Percentiles rank a stretch among this genome's conserved stretches.
phyloP scores from a whole-genome alignment of 1,140 invertebrate species.

The Bombus superbus region DNA sequence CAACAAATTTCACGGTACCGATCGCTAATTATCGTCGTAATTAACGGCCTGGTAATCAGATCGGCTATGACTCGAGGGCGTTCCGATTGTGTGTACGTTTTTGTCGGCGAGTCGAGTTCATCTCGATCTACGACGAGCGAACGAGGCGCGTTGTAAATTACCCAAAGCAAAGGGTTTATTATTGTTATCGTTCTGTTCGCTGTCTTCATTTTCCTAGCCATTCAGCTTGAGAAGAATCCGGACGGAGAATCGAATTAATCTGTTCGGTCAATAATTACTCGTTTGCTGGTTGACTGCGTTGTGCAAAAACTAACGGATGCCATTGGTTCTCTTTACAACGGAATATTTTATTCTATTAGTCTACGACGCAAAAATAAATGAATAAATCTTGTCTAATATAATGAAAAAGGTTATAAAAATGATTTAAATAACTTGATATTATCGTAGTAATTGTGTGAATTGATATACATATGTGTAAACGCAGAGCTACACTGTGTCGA shows the following conservation, averaged over 20 bases:
- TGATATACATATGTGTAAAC: too few relatives aligned
- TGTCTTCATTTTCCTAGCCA: not conserved
- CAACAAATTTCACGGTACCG: conserved; percentile 13
- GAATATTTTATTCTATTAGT: not conserved
- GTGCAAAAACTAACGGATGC: rapidly evolving
- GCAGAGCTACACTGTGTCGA: too few relatives aligned
- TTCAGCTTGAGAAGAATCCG: not conserved
- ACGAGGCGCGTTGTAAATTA: conserved; percentile 42
- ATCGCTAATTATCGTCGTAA: conserved; percentile 62
- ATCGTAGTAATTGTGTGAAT: too few relatives aligned
- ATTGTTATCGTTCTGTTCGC: not conserved
- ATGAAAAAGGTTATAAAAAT: not conserved
- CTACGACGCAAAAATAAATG: not conserved
- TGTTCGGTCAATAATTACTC: not conserved
- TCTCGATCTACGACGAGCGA: conserved; percentile 27
- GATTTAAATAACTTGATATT: not conserved
- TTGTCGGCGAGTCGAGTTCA: conserved; percentile 37
- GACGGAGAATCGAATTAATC: not conserved
- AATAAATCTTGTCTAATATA: not conserved
- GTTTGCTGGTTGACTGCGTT: not conserved
- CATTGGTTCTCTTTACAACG: not conserved
- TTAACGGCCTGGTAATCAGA: conserved; percentile 55
- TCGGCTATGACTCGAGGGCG: conserved; percentile 52
- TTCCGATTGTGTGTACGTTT: conserved; percentile 62
- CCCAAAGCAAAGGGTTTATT: conserved; percentile 23